A percentile compares a stretch with the other conserved stretches of the same genome.
Conservation (phyloP, 2,797 vertebrate genomes). For the Melanotaenia pygmaea region DNA sequence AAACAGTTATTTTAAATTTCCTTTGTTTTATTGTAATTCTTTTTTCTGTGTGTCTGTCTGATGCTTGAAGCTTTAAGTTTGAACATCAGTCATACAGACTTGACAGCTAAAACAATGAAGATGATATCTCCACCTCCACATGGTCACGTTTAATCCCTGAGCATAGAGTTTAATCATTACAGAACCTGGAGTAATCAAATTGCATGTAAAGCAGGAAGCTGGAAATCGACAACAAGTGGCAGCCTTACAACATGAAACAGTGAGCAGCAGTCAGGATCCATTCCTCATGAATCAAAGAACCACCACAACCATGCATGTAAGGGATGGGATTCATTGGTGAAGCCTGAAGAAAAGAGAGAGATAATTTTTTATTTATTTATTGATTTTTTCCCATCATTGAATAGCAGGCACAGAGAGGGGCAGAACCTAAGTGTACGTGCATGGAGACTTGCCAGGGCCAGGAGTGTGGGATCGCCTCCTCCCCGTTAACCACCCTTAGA, state of each 20-base stretch:
- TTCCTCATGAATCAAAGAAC: slow-evolving; percentile 81
- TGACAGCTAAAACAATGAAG: too few species aligned
- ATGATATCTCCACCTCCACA: too few species aligned
- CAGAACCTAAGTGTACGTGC: slow-evolving; percentile 67
- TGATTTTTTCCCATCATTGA: background rate
- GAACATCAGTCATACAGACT: too few species aligned
- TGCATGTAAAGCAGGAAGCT: background rate
- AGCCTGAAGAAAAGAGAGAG: slow-evolving; percentile 59
- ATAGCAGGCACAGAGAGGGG: slow-evolving; percentile 2
- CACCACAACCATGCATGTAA: slow-evolving; percentile 79
- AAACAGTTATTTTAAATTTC: background rate
- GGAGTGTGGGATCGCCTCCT: slow-evolving; percentile 73
- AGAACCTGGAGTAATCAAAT: background rate
- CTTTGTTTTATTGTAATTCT: background rate
- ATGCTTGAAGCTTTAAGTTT: background rate
- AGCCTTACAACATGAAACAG: slow-evolving; percentile 80
- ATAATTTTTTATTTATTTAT: background rate
- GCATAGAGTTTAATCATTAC: too few species aligned
- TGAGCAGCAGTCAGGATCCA: slow-evolving; percentile 85
- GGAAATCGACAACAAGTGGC: background rate
- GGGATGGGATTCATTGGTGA: slow-evolving; percentile 41
- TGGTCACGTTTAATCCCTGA: too few species aligned
- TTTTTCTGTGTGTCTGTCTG: background rate
- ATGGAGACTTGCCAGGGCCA: slow-evolving; percentile 84
- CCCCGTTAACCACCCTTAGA: slow-evolving; percentile 74